These are phyloP conservation scores for Coluber constrictor DNA, from an alignment of 2,797 vertebrate genomes.

Conservation along the genomic window DNA sequence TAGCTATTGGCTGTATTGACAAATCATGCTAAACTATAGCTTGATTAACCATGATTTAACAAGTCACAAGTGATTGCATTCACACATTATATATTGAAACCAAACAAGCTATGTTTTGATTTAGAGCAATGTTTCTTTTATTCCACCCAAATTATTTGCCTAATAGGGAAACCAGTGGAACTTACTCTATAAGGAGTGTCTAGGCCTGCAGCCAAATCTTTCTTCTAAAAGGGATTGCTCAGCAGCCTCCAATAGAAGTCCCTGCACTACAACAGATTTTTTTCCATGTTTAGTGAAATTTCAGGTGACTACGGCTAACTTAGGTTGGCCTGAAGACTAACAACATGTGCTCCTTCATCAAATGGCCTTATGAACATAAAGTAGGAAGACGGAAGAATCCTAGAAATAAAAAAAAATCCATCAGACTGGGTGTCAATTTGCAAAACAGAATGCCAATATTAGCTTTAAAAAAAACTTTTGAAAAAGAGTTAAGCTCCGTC, in stretches of 20 bases:
- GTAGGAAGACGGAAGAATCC: constrained; percentile 52
- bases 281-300: neutral
- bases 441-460: constrained; percentile 76
- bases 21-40: neutral
- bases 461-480: constrained; percentile 66
- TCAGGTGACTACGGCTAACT: neutral
- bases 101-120: neutral
- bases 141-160: neutral
- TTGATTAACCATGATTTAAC: neutral
- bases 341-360: neutral
- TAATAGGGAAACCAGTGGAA: neutral
- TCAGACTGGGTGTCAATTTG: constrained; percentile 66
- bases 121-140: neutral
- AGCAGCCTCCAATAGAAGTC: neutral
- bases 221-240: neutral
- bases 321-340: neutral
- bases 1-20: neutral
- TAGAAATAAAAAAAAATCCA: constrained; percentile 57
- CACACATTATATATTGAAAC: neutral
- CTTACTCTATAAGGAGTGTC: neutral
- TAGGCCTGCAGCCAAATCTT: neutral
- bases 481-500: constrained; percentile 77
- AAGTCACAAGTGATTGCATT: neutral
- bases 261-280: neutral
- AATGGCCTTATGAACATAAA: neutral